phyloP scores from a whole-genome alignment of 2,113 vertebrate genomes.

The Typhlomys cinereus region DNA sequence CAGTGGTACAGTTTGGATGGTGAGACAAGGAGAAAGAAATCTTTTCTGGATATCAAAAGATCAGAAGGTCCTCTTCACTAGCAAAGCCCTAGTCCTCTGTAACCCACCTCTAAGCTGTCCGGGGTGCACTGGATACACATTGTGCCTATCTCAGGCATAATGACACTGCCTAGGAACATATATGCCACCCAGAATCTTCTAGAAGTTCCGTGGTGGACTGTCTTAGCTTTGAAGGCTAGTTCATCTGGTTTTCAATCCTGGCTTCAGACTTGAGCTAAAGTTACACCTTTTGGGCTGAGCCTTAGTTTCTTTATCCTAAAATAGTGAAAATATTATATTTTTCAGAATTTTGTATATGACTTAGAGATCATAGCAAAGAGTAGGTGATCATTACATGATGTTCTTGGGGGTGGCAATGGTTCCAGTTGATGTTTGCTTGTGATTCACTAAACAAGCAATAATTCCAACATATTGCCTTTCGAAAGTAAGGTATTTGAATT shows the following conservation, averaged over 20 bases:
- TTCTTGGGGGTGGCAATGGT: not conserved
- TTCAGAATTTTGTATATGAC: not conserved
- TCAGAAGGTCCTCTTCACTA: not conserved
- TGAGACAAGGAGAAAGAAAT: not conserved
- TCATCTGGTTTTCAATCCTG: not conserved
- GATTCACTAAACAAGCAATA: constrained; percentile 15
- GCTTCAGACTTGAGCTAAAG: not conserved
- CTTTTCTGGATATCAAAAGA: not conserved
- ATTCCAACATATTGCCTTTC: constrained; percentile 9
- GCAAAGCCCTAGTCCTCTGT: not conserved
- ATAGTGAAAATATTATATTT: not conserved
- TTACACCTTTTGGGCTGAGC: not conserved
- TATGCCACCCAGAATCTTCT: not conserved
- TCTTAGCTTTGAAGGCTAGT: not conserved
- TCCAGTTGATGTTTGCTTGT: constrained; percentile 14
- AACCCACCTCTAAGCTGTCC: not conserved
- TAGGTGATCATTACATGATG: not conserved
- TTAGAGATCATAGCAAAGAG: not conserved
- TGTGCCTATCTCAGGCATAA: not conserved
- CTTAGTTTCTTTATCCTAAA: constrained; percentile 14
- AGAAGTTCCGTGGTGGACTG: not conserved
- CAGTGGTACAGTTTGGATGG: not conserved
- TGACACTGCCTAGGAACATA: not conserved
- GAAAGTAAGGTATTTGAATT: constrained; percentile 6
- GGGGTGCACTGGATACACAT: rapidly evolving